A percentile compares a stretch with the other conserved stretches of the same genome.
Evolutionary conservation across 2,888 invertebrate genomes (phyloP).

Genomic region (Stenurella melanura): DNA sequence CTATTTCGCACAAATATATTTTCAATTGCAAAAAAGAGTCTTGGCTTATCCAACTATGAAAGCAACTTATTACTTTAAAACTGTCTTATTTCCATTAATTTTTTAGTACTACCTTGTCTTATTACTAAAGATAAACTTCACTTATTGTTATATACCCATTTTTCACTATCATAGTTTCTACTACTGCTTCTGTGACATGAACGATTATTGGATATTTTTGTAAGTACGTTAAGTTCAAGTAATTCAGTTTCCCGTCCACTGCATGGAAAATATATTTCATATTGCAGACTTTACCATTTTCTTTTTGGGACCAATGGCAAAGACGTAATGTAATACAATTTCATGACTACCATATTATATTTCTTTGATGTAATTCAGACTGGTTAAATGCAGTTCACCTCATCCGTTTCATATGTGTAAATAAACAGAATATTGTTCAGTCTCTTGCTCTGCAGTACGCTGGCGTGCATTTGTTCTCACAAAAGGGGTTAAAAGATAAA

Average conservation of each 20-base stretch:
- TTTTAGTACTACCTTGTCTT: too few relatives aligned
- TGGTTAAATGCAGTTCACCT: conserved; percentile 29
- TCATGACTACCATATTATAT: conserved; percentile 24
- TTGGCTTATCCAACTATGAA: too few relatives aligned
- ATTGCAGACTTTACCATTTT: conserved; percentile 7
- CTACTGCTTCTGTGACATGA: too few relatives aligned
- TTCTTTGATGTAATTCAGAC: conserved; percentile 28
- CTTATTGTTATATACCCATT: too few relatives aligned
- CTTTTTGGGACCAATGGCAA: not conserved
- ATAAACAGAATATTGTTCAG: conserved; percentile 27
- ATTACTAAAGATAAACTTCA: too few relatives aligned
- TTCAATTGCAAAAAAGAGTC: too few relatives aligned
- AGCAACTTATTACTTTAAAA: too few relatives aligned
- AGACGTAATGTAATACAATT: conserved; percentile 3
- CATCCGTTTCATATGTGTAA: conserved; percentile 5
- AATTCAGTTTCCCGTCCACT: conserved; percentile 9
- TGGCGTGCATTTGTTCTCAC: not conserved
- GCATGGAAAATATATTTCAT: conserved; percentile 8
- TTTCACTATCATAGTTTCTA: too few relatives aligned
- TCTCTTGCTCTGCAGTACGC: conserved; percentile 16
- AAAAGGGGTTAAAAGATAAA: not conserved
- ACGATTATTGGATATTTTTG: not conserved
- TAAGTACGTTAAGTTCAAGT: not conserved
- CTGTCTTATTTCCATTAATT: too few relatives aligned
- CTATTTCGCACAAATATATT: too few relatives aligned